Conservation (phyloP, 2,797 vertebrate species). For the Sandelia bainsii region DNA sequence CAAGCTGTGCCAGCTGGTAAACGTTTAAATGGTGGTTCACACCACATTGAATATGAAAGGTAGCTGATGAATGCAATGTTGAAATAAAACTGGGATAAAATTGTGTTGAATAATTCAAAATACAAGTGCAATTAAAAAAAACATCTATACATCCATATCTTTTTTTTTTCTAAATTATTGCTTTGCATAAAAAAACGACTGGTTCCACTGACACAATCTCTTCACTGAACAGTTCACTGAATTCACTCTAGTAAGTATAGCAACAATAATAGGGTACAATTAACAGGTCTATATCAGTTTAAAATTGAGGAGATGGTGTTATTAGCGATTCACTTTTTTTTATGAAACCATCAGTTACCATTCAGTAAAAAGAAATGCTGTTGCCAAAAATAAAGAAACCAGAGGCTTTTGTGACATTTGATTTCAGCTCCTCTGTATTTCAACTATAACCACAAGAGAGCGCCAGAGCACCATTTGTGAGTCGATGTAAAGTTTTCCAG, state of each 20-base stretch:
- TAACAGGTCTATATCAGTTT: too few species aligned
- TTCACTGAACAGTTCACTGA: too few species aligned
- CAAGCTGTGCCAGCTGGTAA: not conserved
- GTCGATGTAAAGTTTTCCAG: not conserved
- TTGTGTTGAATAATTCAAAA: too few species aligned
- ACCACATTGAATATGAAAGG: not conserved
- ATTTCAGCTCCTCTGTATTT: not conserved
- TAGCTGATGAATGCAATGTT: not conserved
- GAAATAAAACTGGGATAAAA: not conserved
- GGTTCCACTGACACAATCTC: too few species aligned
- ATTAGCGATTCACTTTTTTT: too few species aligned
- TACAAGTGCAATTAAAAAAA: not conserved
- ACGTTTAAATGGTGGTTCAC: not conserved
- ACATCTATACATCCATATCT: too few species aligned
- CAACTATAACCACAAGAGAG: conserved; percentile 60
- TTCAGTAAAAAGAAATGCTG: not conserved
- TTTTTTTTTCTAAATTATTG: not conserved
- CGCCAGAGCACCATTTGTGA: conserved; percentile 46
- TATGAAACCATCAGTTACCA: not conserved
- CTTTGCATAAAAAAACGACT: not conserved
- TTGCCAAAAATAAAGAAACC: not conserved
- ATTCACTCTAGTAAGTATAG: too few species aligned
- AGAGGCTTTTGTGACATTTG: not conserved
- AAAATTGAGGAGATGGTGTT: not conserved
- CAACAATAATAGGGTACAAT: too few species aligned